These are phyloP conservation scores for Spodoptera picta DNA, from an alignment of 2,888 invertebrate species.

Conservation along the genomic window DNA sequence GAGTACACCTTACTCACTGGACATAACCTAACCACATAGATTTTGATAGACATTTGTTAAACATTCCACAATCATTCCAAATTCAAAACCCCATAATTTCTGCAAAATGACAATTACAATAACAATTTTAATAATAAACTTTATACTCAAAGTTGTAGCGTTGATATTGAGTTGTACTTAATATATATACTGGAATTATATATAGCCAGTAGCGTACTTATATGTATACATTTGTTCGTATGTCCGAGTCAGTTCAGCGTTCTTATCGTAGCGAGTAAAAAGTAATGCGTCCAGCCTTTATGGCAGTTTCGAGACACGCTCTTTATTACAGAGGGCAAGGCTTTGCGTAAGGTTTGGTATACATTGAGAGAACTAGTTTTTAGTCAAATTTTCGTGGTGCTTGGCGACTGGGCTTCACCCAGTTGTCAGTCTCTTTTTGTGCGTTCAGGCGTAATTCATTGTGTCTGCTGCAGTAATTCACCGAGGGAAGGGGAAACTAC, in stretches of 20 bases:
- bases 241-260: conserved; percentile 68
- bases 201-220: conserved; percentile 37
- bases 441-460: too few species aligned
- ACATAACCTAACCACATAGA: too few species aligned
- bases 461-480: too few species aligned
- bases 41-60: background rate
- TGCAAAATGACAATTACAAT: too few species aligned
- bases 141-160: background rate
- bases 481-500: too few species aligned
- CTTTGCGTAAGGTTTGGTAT: conserved; percentile 47
- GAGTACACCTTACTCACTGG: conserved; percentile 13
- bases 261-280: conserved; percentile 87
- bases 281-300: conserved; percentile 88
- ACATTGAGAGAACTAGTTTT: conserved; percentile 54
- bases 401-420: too few species aligned
- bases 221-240: conserved; percentile 35
- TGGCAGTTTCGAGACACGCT: conserved; percentile 87
- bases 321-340: conserved; percentile 85
- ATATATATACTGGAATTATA: conserved; percentile 23
- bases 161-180: background rate
- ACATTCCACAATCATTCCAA: background rate
- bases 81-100: too few species aligned
- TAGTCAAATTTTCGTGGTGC: too few species aligned
- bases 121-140: background rate
- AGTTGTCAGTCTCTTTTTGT: too few species aligned